These are phyloP conservation scores for Parus major DNA, from an alignment of 2,113 vertebrate genomes.

Conservation along the genomic window DNA sequence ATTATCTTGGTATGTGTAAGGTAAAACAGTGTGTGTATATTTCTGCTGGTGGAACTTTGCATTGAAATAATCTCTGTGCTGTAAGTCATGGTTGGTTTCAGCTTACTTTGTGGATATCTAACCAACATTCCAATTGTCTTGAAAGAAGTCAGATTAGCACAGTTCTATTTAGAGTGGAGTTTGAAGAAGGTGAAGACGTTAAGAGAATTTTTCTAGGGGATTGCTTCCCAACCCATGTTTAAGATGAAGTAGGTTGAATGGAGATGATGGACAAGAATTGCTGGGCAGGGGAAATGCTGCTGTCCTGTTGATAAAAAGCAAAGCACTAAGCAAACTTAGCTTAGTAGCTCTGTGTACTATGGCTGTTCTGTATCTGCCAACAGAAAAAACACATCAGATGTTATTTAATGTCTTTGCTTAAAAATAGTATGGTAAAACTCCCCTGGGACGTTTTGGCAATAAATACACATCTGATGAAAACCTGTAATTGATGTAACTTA, in stretches of 20 bases:
- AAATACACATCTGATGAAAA: neutral
- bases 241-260: neutral
- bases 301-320: neutral
- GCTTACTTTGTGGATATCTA: neutral
- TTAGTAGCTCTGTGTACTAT: neutral
- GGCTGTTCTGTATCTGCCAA: neutral
- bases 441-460: neutral
- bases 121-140: neutral
- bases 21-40: neutral
- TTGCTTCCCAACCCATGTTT: neutral
- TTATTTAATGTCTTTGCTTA: neutral
- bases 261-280: neutral
- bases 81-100: neutral
- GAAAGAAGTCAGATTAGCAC: neutral
- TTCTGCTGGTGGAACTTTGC: neutral
- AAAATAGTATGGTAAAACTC: neutral
- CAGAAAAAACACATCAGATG: neutral
- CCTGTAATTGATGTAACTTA: neutral
- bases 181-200: neutral
- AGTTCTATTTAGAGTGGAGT: neutral
- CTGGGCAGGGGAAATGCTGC: neutral
- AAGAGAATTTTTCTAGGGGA: neutral
- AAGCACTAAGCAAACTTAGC: neutral
- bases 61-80: neutral
- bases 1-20: neutral